Evolutionary conservation across 2,888 invertebrate genomes (phyloP), one percentile per base, ranked within the genome.

Genomic region (Andrena haemorrhoa): DNA sequence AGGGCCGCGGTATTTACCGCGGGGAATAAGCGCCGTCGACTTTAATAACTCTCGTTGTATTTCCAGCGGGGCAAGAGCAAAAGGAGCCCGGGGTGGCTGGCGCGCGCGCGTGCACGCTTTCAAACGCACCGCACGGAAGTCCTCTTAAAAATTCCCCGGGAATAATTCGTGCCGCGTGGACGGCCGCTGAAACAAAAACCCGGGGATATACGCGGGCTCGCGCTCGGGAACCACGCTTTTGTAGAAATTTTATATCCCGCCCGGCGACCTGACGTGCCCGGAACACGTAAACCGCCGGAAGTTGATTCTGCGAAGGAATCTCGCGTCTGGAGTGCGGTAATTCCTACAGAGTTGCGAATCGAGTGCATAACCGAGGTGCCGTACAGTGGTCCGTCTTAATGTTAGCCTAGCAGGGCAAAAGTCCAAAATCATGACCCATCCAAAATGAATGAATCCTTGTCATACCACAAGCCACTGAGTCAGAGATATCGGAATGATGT

Each of bases 101-200:
- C n/a, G 16, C 8, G n/a, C 23, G 58, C 60, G 29, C 29, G 75
- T 51, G 69, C 65, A 69, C 65, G 77, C 70, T 73, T 78, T 83
- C 69, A 73, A 77, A 78, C 77, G 79, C 75, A 61, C 65, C 49
- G 72, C 75, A 64, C 66, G 63, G 58, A 80, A 85, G 70, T 79
- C 72, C 76, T 76, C 72, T 80, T 75, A 75, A 80, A 83, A 80
- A 75, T 71, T 79, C 49, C 49, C 23, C 74, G n/a, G 53, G 58
- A 51, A 72, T 82, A 79, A 82, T 79, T 69, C 66, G 68, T 61
- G 78, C 12, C 35, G 51, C 63, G 64, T 56, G 58, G 58, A 56
- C 63, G 64, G 20, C 4, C 56, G 65, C n/a, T 58, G 60, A 41
- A 75, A 69, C 64, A 65, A 75, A 73, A 77, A 8, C 20, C 76